These are phyloP conservation scores for Stegophylla sp. DNA, from an alignment of 2,888 invertebrate genomes.

Conservation along the genomic window DNA sequence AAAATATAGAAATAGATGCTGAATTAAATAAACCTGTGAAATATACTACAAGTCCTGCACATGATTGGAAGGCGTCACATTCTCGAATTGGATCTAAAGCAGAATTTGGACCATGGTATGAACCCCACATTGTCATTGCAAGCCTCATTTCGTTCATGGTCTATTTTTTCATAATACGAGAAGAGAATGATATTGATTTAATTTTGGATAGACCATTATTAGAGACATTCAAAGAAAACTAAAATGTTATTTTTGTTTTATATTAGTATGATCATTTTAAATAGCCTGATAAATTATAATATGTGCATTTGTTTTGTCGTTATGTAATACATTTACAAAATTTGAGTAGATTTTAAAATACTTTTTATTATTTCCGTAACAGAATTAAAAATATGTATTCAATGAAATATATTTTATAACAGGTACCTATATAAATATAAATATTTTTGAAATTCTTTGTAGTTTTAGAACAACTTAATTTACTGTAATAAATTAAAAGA, in stretches of 20 bases:
- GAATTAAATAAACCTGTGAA: constrained; percentile 33
- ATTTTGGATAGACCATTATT: background rate
- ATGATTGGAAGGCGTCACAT: constrained; percentile 31
- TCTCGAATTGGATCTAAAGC: constrained; percentile 42
- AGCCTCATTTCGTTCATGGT: constrained; percentile 25
- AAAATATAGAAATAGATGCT: background rate
- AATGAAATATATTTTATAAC: no score
- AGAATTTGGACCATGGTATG: constrained; percentile 51
- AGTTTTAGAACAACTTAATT: no score
- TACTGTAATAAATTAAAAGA: no score
- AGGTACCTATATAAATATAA: no score
- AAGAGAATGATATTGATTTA: constrained; percentile 44
- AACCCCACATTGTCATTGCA: constrained; percentile 2
- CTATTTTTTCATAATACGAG: constrained; percentile 34
- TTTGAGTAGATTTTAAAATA: no score
- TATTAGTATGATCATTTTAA: background rate
- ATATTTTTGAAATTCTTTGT: no score
- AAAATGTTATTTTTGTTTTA: constrained; percentile 1
- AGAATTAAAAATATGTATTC: no score
- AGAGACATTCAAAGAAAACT: constrained; percentile 17
- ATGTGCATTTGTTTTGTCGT: background rate
- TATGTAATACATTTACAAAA: background rate
- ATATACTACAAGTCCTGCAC: constrained; percentile 23
- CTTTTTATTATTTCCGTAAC: no score
- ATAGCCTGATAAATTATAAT: background rate